These are phyloP conservation scores for Meiosimyza decipiens DNA, from an alignment of 2,888 invertebrate genomes.

Conservation along the genomic window DNA sequence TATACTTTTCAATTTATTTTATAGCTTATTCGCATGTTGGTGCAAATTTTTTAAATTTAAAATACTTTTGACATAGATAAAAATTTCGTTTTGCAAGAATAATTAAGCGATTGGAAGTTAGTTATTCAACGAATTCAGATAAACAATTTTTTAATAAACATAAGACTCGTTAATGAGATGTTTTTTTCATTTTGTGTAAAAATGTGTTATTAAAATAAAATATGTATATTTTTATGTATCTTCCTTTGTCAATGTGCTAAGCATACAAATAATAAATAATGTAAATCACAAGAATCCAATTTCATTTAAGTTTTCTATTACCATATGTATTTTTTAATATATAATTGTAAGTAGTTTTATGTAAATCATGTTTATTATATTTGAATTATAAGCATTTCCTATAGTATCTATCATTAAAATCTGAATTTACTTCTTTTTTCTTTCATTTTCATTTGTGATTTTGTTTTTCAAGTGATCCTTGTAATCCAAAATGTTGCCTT, in stretches of 20 bases:
- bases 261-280: slow-evolving; percentile 22
- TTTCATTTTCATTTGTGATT: slow-evolving; percentile 73
- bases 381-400: slow-evolving; percentile 20
- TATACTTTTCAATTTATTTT: background rate
- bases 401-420: slow-evolving; percentile 7
- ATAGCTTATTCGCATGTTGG: too few species aligned
- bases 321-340: background rate
- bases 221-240: too few species aligned
- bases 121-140: too few species aligned
- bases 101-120: too few species aligned
- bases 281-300: slow-evolving; percentile 30
- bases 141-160: too few species aligned
- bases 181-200: too few species aligned
- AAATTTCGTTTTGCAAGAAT: too few species aligned
- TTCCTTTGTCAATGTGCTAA: slow-evolving; percentile 7
- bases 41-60: too few species aligned
- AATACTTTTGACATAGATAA: too few species aligned
- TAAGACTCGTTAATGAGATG: too few species aligned
- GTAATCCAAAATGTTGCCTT: slow-evolving; percentile 94
- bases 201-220: too few species aligned
- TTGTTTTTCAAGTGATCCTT: slow-evolving; percentile 93
- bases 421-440: slow-evolving; percentile 51
- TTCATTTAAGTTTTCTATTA: slow-evolving; percentile 21
- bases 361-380: slow-evolving; percentile 6
- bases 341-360: slow-evolving; percentile 16